phyloP scores from a whole-genome alignment of 2,888 invertebrate species.

The Belgica antarctica region DNA sequence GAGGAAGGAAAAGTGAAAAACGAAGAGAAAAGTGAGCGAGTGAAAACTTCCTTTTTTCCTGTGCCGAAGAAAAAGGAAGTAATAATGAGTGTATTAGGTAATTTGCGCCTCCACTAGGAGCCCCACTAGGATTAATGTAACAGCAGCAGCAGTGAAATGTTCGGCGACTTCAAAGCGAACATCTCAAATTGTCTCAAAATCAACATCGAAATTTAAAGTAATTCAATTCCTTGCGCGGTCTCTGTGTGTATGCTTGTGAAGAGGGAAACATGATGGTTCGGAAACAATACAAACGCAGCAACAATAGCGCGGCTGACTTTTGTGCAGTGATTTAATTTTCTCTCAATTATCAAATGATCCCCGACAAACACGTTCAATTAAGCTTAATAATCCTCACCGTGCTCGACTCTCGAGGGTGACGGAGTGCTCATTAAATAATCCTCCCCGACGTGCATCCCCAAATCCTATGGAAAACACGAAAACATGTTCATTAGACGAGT shows the following conservation, averaged over 20 bases:
- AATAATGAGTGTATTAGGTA: constrained; percentile 40
- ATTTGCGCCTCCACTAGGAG: no score
- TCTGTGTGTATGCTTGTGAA: background rate
- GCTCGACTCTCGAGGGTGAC: background rate
- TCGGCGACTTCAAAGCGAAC: background rate
- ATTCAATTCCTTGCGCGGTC: background rate
- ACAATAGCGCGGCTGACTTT: background rate
- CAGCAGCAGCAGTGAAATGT: background rate
- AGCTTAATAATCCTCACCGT: constrained; percentile 25
- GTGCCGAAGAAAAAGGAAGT: constrained; percentile 38
- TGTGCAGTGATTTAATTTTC: constrained; percentile 2
- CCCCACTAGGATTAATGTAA: no score
- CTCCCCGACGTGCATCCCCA: no score
- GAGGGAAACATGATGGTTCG: background rate
- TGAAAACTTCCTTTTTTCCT: constrained; percentile 41
- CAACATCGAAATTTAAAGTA: background rate
- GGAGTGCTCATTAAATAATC: no score
- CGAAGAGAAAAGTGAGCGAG: constrained; percentile 12
- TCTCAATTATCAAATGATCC: constrained; percentile 8
- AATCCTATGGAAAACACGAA: background rate
- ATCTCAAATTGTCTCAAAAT: constrained; percentile 10
- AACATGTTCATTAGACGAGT: background rate
- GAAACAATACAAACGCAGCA: background rate
- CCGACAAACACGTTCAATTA: background rate
- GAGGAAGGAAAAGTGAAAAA: background rate